Conservation (phyloP, 2,113 vertebrate genomes). For the Atrichornis clamosus region DNA sequence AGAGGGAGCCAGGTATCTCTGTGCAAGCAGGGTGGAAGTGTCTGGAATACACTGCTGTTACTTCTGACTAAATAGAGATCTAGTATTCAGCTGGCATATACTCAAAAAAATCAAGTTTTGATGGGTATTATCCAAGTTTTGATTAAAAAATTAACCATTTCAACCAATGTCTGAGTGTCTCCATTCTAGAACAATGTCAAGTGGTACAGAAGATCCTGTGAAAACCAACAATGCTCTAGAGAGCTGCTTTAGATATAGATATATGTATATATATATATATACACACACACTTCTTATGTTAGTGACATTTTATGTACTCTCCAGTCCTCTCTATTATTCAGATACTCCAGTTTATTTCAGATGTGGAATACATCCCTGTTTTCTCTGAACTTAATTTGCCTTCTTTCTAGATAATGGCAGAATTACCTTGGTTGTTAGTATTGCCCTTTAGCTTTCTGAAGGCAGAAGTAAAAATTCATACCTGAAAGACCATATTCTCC, state of each 20-base stretch:
- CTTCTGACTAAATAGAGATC: neutral
- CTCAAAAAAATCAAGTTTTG: neutral
- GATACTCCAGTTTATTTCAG: neutral
- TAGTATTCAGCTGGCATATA: neutral
- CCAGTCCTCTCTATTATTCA: neutral
- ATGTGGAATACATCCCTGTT: neutral
- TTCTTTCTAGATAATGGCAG: neutral
- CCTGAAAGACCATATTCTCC: neutral
- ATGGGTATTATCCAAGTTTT: neutral
- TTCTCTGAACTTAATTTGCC: neutral
- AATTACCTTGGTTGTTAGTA: neutral
- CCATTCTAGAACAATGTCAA: neutral
- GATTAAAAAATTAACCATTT: neutral
- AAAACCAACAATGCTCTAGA: neutral
- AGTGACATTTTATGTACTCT: neutral
- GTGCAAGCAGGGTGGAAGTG: neutral
- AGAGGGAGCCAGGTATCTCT: neutral
- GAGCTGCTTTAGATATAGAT: neutral
- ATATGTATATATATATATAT: rapidly evolving
- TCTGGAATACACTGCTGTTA: neutral
- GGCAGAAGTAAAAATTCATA: neutral
- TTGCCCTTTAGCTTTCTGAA: neutral
- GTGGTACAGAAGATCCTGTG: neutral
- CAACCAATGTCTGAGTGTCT: neutral
- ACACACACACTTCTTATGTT: neutral